Evolutionary conservation across 2,113 vertebrate species (phyloP).

Genomic region (Apodemus speciosus): DNA sequence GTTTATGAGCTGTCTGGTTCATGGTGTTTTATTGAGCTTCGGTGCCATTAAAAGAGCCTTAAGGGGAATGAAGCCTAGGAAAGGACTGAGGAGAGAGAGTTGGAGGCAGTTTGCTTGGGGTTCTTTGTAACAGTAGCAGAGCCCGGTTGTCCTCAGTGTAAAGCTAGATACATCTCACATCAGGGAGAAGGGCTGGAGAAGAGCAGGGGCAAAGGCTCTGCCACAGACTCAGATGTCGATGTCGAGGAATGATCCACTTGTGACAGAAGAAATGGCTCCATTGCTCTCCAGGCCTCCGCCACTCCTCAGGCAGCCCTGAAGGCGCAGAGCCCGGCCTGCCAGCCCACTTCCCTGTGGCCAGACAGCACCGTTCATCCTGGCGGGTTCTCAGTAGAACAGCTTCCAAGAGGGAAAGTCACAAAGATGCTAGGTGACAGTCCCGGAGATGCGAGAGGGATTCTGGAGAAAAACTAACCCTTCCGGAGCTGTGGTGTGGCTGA

Average conservation of each 20-base stretch:
- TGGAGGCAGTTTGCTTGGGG: neutral
- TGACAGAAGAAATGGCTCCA: no score
- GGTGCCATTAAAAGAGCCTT: neutral
- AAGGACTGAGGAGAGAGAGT: neutral
- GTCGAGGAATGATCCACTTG: neutral
- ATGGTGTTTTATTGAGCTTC: neutral
- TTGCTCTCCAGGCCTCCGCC: no score
- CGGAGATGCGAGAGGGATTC: neutral
- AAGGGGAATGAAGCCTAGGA: neutral
- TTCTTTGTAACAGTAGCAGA: neutral
- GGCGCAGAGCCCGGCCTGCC: no score
- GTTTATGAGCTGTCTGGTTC: neutral
- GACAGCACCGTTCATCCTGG: neutral
- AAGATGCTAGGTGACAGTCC: neutral
- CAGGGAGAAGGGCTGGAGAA: neutral
- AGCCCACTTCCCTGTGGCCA: neutral
- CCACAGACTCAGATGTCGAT: neutral
- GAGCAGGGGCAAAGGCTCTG: neutral
- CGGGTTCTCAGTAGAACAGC: neutral
- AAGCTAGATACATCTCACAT: neutral
- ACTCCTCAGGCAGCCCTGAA: neutral
- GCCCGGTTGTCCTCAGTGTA: neutral
- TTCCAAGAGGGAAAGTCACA: neutral
- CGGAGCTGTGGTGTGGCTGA: rapidly evolving
- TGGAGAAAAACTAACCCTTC: neutral